Percentiles rank a stretch among this genome's conserved stretches.
Evolutionary conservation across 2,888 invertebrate genomes (phyloP).

Genomic region (Drosophila rubida): DNA sequence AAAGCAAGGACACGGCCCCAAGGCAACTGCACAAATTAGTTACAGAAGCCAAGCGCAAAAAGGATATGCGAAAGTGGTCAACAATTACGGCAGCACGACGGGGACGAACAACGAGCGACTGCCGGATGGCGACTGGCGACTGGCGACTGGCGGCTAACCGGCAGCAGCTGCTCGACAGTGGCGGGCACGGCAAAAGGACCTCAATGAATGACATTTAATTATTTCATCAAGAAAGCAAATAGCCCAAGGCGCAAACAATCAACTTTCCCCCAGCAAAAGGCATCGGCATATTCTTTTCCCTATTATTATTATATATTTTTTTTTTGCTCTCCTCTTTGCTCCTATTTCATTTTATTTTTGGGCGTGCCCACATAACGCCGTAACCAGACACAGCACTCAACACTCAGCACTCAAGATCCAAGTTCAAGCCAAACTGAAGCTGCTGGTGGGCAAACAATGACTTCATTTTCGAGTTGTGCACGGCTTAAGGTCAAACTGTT

Average conservation of each 20-base stretch:
- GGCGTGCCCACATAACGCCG: constrained; percentile 34
- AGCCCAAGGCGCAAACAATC: constrained; percentile 74
- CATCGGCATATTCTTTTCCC: constrained; percentile 51
- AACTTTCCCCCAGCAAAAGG: constrained; percentile 63
- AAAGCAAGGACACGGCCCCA: constrained; percentile 31
- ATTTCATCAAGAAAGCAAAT: constrained; percentile 81
- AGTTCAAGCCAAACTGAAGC: background rate
- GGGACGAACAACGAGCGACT: background rate
- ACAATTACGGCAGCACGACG: constrained; percentile 59
- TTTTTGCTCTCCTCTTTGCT: background rate
- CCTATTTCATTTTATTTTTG: background rate
- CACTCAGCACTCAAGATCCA: constrained; percentile 4
- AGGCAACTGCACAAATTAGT: constrained; percentile 76
- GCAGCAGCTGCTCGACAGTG: constrained; percentile 36
- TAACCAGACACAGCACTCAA: constrained; percentile 29
- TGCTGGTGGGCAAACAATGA: constrained; percentile 27
- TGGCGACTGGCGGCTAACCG: too few relatives aligned
- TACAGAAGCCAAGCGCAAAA: constrained; percentile 56
- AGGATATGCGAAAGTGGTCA: constrained; percentile 74
- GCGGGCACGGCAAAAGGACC: constrained; percentile 53
- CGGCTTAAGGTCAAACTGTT: constrained; percentile 17
- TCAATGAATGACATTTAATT: constrained; percentile 80
- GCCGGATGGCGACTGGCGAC: too few relatives aligned
- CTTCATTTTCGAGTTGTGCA: constrained; percentile 18
- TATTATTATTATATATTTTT: constrained; percentile 12